Evolutionary conservation across 2,888 invertebrate genomes (phyloP), one percentile per base, ranked within the genome.

Genomic region (Diaperis boleti): DNA sequence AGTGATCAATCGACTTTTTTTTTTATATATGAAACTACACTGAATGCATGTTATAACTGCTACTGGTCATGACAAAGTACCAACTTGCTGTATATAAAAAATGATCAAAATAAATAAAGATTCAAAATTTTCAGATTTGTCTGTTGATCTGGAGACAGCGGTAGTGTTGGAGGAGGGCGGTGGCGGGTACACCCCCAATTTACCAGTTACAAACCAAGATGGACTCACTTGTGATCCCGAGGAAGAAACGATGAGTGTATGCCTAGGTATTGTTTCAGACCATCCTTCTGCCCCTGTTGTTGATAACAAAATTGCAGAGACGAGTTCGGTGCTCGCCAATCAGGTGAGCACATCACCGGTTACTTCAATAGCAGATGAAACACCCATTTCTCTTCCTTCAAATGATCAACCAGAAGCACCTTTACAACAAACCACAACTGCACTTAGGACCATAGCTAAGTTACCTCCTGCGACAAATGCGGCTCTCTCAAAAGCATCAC

Each of bases 201-300:
- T 62, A 50, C 11, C 64, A 13, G 18, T 39, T 15, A 11, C 56
- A 35, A 31, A 66, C 49, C 68, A 72, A 69, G 62, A 76, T 75
- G 74, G 65, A 62, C 64, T 64, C 42, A 57, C 50, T 70, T 62
- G 67, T 47, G 20, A 57, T 63, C 49, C 60, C 64, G 60, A 49
- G 55, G 20, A 59, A 60, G 22, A 74, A 70, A 71, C 71, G 74
- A 81, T 81, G 81, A 81, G 79, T 72, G 74, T 80, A 62, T 81
- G 81, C 74, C 72, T 80, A 64, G 79, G 76, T 76, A 68, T 62
- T n/a, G n/a, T n/a, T 18, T 59, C 18, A 37, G 8, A 42, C 26
- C 26, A 5, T 3, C 6, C n/a, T 5, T n/a, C 1, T n/a, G 6
- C 1, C 6, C 26, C 1, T n/a, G 6, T 3, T 26, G 26, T 26